phyloP scores from a whole-genome alignment of 2,888 invertebrate species.

The Phorcus lineatus region DNA sequence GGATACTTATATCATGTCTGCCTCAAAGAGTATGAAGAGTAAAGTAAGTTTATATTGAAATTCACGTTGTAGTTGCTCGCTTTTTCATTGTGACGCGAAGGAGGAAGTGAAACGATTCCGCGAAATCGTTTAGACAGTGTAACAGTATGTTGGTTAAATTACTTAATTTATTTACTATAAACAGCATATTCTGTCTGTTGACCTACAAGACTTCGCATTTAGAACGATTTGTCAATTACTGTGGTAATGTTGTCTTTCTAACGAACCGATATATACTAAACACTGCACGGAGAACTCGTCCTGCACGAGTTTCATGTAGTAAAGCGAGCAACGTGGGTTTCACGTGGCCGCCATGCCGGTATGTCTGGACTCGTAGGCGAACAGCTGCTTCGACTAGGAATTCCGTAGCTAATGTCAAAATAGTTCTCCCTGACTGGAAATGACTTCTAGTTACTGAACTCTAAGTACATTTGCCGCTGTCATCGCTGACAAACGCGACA shows the following conservation, averaged over 20 bases:
- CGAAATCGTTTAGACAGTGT: neutral
- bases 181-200: neutral
- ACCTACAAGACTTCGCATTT: neutral
- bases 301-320: slow-evolving; percentile 13
- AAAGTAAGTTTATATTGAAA: neutral
- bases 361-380: neutral
- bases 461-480: neutral
- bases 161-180: neutral
- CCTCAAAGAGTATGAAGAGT: neutral
- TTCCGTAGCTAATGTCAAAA: neutral
- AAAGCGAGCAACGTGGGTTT: slow-evolving; percentile 31
- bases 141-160: neutral
- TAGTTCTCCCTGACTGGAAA: no score
- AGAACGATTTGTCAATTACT: no score
- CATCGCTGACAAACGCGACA: neutral
- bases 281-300: neutral
- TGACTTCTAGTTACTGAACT: neutral
- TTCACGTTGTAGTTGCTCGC: neutral
- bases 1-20: slow-evolving; percentile 16
- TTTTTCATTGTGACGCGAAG: neutral
- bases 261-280: neutral
- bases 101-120: slow-evolving; percentile 1
- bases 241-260: neutral
- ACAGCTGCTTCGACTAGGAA: neutral
- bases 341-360: slow-evolving; percentile 31